These are phyloP conservation scores for Dermolepida albohirtum DNA, from an alignment of 2,888 invertebrate species.

Conservation along the genomic window DNA sequence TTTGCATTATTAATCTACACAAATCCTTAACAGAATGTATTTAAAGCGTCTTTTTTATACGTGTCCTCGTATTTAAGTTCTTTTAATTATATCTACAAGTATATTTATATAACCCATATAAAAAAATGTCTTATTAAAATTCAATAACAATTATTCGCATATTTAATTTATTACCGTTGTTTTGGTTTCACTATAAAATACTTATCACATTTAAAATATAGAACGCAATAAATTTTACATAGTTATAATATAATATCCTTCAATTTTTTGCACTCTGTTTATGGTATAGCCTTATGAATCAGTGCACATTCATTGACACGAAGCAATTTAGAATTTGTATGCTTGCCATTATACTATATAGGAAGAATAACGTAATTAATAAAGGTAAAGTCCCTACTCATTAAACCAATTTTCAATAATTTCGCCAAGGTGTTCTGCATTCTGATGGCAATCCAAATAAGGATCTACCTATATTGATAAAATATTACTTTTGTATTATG, in stretches of 20 bases:
- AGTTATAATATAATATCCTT: not conserved
- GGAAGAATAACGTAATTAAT: no score
- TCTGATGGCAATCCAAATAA: no score
- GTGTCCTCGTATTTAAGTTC: not conserved
- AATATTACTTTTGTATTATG: no score
- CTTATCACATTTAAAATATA: no score
- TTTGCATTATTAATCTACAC: not conserved
- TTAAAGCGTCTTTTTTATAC: not conserved
- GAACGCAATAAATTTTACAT: not conserved
- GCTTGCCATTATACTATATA: not conserved
- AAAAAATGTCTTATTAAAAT: slow-evolving; percentile 4
- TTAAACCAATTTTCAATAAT: no score
- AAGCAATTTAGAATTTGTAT: not conserved
- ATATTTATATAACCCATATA: no score
- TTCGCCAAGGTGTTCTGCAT: no score
- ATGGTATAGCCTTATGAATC: not conserved
- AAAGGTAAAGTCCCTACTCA: no score
- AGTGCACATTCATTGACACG: not conserved
- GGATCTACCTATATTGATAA: no score
- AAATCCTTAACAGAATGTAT: not conserved
- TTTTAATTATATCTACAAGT: not conserved
- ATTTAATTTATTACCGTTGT: slow-evolving; percentile 7
- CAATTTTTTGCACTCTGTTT: not conserved
- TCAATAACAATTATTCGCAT: slow-evolving; percentile 8
- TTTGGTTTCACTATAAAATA: no score